Conservation (phyloP, 1,140 invertebrate species). For the Mesaphorura yosii region DNA sequence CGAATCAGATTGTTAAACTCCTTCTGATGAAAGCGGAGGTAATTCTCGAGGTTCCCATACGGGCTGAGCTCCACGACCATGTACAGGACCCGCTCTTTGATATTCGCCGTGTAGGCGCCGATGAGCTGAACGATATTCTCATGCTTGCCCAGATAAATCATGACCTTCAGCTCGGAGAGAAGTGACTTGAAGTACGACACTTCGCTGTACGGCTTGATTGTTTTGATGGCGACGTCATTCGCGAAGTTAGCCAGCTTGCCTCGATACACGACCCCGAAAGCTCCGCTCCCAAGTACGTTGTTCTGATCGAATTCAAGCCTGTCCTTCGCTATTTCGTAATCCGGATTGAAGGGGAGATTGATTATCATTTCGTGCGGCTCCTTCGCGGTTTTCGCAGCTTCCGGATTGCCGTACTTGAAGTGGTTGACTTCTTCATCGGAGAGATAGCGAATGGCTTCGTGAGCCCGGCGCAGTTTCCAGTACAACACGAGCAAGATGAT, state of each 20-base stretch:
- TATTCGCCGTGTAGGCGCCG: constrained; percentile 7
- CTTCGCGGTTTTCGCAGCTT: constrained; percentile 1
- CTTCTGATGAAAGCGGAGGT: neutral
- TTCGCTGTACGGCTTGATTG: constrained; percentile 39
- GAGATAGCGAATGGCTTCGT: constrained; percentile 6
- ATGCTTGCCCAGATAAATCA: constrained; percentile 6
- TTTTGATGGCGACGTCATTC: constrained; percentile 33
- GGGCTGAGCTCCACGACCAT: constrained; percentile 8
- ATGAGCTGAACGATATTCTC: constrained; percentile 12
- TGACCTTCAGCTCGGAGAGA: constrained; percentile 10
- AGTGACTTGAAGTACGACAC: constrained; percentile 40
- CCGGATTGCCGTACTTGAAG: neutral
- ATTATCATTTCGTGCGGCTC: constrained; percentile 7
- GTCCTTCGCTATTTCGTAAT: constrained; percentile 6
- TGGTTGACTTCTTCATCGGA: constrained; percentile 6
- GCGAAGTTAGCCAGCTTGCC: neutral
- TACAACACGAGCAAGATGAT: neutral
- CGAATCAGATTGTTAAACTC: constrained; percentile 1
- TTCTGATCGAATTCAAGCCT: constrained; percentile 7
- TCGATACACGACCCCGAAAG: constrained; percentile 1
- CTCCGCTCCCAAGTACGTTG: constrained; percentile 1
- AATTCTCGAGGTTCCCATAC: constrained; percentile 3
- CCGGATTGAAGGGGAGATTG: neutral
- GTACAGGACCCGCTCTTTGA: constrained; percentile 6
- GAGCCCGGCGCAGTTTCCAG: constrained; percentile 4